Evolutionary conservation across 1,140 invertebrate genomes (phyloP).

Genomic region (Lucilia cuprina): DNA sequence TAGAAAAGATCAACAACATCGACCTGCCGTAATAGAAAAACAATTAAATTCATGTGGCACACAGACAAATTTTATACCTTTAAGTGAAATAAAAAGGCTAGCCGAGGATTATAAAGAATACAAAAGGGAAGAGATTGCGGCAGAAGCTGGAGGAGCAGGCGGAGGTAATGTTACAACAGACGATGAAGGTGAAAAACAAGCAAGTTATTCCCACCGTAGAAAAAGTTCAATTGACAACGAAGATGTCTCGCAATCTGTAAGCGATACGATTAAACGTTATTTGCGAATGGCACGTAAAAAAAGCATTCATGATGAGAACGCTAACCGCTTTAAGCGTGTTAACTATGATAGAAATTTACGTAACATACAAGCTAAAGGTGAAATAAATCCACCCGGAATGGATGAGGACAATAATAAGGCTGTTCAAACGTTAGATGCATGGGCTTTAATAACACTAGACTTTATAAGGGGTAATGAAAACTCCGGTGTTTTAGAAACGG

Average conservation of each 20-base stretch:
- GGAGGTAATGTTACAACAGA: conserved; percentile 40
- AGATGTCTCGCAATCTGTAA: conserved; percentile 83
- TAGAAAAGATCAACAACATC: neutral
- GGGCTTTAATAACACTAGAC: conserved; percentile 67
- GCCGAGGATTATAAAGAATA: conserved; percentile 47
- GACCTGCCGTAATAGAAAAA: conserved; percentile 22
- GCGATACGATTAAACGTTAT: conserved; percentile 84
- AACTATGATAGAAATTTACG: conserved; percentile 86
- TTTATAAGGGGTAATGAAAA: conserved; percentile 50
- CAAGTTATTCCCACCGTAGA: conserved; percentile 57
- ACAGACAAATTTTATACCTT: conserved; percentile 53
- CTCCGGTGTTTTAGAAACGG: conserved; percentile 40
- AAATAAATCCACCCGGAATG: conserved; percentile 75
- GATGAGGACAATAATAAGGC: conserved; percentile 76
- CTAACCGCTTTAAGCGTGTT: conserved; percentile 83
- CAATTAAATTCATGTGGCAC: conserved; percentile 44
- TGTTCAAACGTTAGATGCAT: conserved; percentile 76
- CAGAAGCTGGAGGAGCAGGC: neutral
- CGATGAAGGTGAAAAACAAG: conserved; percentile 44
- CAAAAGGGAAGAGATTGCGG: conserved; percentile 46
- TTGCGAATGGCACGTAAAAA: conserved; percentile 85
- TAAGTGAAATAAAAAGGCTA: conserved; percentile 48
- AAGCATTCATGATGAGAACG: conserved; percentile 79
- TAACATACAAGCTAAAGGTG: conserved; percentile 82
- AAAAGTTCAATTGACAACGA: conserved; percentile 82